Evolutionary conservation across 2,797 vertebrate genomes (phyloP).

Genomic region (Petrocephalus sullivani): DNA sequence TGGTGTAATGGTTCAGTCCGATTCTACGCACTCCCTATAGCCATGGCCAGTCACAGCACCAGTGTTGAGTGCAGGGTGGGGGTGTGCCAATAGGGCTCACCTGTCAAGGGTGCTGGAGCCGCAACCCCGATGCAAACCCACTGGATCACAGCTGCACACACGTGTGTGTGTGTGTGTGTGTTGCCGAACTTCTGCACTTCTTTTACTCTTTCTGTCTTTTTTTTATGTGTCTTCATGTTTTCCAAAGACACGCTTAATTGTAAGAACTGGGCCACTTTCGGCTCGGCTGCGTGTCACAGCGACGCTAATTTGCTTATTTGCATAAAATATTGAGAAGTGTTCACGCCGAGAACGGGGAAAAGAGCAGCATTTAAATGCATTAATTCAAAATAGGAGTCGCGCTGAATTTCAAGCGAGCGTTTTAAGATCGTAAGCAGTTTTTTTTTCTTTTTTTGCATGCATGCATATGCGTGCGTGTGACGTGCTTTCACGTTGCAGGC

Average conservation of each 20-base stretch:
- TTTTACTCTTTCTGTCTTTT: constrained; percentile 25
- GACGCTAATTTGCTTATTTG: constrained; percentile 41
- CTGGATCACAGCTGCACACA: too few species aligned
- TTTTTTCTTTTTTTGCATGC: background rate
- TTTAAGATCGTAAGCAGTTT: constrained; percentile 18
- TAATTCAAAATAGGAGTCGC: constrained; percentile 37
- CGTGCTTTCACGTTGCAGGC: constrained; percentile 21
- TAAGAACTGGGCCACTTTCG: constrained; percentile 20
- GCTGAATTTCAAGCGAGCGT: constrained; percentile 20
- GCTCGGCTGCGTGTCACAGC: constrained; percentile 22
- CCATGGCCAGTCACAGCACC: background rate
- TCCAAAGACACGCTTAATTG: constrained; percentile 20
- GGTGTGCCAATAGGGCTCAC: background rate
- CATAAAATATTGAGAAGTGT: constrained; percentile 42
- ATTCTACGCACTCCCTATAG: background rate
- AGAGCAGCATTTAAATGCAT: constrained; percentile 32
- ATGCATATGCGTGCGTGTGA: background rate
- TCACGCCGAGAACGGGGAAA: constrained; percentile 26
- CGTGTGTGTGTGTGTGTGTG: background rate
- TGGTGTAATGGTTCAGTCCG: background rate
- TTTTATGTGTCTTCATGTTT: constrained; percentile 22
- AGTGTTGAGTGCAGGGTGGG: background rate
- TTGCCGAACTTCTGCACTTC: background rate
- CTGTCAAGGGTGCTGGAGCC: background rate
- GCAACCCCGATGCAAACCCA: background rate